Base-by-base conservation (phyloP, 1,140 invertebrate species). In the Leptonema lineaticorne region DNA sequence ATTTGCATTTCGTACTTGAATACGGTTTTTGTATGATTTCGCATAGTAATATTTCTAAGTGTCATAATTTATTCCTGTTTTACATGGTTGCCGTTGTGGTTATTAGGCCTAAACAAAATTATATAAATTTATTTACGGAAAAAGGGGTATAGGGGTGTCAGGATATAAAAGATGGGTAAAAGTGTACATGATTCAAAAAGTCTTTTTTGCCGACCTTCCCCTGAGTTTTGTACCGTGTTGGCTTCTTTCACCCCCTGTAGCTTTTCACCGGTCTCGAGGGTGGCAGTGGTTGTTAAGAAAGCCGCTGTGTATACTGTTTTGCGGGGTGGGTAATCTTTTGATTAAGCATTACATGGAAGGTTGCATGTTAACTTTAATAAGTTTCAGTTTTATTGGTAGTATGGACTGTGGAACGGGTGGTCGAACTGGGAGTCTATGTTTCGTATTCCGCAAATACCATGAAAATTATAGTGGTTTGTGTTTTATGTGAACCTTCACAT, bases 21-120 rank as follows among this genome's bases (percentile, higher is more conserved):
- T 41, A 33, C 30, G 41, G 33, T 63, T 46, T 56, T 66, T 66
- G 58, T 63, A 27, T 45, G 62, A 48, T 45, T 37, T 45, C 29
- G 41, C 62, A 53, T 59, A 66, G 60, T 37, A 65, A 60, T 67
- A 67, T 70, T 57, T 60, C 64, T 56, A 70, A 63, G 69, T 67
- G 65, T 63, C 69, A 67, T 70, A 67, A 70, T 70, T 70, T 70
- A 70, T 70, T 67, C 69, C 58, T 67, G 69, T 70, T 70, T n/a
- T 70, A 70, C 69, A 70, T 59, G 58, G 64, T 30, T 63, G 28
- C 57, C 45, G 59, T 41, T 63, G 69, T 60, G 69, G 69, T 63
- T 67, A 58, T 67, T 59, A 37, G 69, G 57, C 56, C 41, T 58
- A 26, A 60, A 60, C 33, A 22, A 66, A 69, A 69, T 69, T 69